Evolutionary conservation across 2,113 vertebrate genomes (phyloP).

Genomic region (Puma concolor): DNA sequence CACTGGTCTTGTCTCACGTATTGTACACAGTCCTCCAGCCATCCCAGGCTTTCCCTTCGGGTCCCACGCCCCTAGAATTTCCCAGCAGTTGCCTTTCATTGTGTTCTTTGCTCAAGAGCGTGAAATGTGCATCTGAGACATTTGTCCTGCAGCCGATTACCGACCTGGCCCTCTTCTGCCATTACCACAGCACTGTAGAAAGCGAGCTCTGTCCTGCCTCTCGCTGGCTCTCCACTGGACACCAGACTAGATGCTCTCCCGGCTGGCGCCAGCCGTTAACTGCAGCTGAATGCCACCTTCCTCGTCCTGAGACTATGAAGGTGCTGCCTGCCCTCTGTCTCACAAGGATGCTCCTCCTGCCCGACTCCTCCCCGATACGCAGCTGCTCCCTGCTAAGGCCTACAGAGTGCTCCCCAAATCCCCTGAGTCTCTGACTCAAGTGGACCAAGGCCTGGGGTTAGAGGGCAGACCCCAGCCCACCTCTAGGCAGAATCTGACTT

Average conservation of each 20-base stretch:
- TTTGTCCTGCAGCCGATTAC: background rate
- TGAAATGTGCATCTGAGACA: background rate
- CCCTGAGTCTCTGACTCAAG: background rate
- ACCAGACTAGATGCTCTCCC: accelerated
- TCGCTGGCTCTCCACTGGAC: background rate
- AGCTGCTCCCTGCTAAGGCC: background rate
- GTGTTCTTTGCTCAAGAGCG: too few species aligned
- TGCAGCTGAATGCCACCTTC: background rate
- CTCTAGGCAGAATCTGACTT: background rate
- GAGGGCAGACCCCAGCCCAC: background rate
- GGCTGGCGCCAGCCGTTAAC: background rate
- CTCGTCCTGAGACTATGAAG: background rate
- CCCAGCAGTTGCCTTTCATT: background rate
- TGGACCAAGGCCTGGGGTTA: background rate
- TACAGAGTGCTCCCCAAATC: background rate
- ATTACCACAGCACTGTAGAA: accelerated
- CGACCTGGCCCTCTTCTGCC: too few species aligned
- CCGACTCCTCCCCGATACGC: background rate
- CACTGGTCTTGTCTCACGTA: background rate
- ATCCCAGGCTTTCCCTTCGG: background rate
- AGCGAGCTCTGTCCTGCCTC: background rate
- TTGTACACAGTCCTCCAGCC: background rate
- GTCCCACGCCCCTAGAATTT: background rate
- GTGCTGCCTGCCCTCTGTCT: background rate
- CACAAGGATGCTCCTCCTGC: background rate